Evolutionary conservation across 2,113 vertebrate species (phyloP).

Genomic region (Nothobranchius furzeri): DNA sequence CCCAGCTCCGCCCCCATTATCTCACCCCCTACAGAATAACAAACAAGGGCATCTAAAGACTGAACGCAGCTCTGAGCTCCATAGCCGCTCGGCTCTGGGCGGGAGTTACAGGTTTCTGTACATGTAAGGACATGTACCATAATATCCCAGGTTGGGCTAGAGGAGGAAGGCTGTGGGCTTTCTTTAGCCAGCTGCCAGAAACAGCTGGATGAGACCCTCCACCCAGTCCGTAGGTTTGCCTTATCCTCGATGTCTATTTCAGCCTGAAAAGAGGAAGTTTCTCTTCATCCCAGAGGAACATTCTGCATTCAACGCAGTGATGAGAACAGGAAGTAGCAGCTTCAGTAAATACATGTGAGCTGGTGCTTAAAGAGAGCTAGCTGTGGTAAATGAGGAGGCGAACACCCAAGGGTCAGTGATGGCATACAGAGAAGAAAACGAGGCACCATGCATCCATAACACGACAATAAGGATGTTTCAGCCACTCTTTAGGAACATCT

Average conservation of each 20-base stretch:
- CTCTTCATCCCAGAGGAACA: constrained; percentile 46
- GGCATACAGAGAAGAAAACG: too few species aligned
- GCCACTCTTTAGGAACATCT: too few species aligned
- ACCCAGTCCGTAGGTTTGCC: constrained; percentile 29
- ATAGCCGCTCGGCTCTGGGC: constrained; percentile 2
- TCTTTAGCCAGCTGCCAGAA: constrained; percentile 56
- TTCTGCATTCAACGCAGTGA: constrained; percentile 28
- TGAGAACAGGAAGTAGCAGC: constrained; percentile 46
- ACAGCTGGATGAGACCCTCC: constrained; percentile 65
- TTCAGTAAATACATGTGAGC: neutral
- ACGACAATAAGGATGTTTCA: too few species aligned
- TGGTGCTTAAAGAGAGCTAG: neutral
- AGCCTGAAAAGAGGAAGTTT: constrained; percentile 50
- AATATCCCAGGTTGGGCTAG: constrained; percentile 29
- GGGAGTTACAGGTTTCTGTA: constrained; percentile 26
- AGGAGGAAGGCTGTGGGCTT: constrained; percentile 46
- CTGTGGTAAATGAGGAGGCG: neutral
- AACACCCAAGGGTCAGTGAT: too few species aligned
- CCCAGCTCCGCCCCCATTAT: constrained; percentile 17
- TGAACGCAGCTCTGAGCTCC: constrained; percentile 3
- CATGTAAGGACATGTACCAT: constrained; percentile 62
- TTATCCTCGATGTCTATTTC: constrained; percentile 55
- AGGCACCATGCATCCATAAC: too few species aligned
- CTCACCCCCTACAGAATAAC: constrained; percentile 4
- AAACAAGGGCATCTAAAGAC: constrained; percentile 13